Base-by-base conservation (phyloP, 2,888 invertebrate genomes). In the Auanema freiburgensis region DNA sequence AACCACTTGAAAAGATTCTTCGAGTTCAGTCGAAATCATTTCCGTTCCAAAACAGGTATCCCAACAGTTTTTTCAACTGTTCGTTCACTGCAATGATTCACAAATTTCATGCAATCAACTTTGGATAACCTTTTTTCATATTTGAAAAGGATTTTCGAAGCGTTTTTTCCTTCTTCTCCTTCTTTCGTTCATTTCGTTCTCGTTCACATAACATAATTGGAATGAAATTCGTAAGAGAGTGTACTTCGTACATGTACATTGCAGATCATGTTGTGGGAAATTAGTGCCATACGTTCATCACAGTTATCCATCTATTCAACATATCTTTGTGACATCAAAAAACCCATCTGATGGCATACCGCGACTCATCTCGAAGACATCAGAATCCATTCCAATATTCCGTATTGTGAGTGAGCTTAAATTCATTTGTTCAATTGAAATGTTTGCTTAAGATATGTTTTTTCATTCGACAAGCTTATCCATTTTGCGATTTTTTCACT, bases 271-370 rank as follows among this genome's bases (percentile, higher is more conserved):
- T n/a, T 65, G 65, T 40, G 63, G 65, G 0, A 66, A 65, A 59
- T 58, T 72, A 14, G 67, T 69, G 8, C 69, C 69, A 2, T 72
- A 62, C 51, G 62, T 72, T 11, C 66, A 69, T 33, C 43, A 65
- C 8, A 53, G 52, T 2, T 55, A 59, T 21, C 66, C 67, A 2
- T 69, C 69, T 3, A 60, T 72, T 16, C 66, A 67, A 49, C 69
- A 72, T 53, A 51, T 64, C 23, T 72, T 67, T 57, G 55, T 72
- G 10, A 56, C 67, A 3, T 57, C 67, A 23, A 56, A 63, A 42
- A 63, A 63, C 42, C 49, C 58, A 4, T 42, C 54, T 14, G 63
- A 72, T 41, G 54, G 63, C 5, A 59, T 69, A 12, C 59, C 65
- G 4, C 42, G 67, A 44, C 25, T 72, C 1, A 57, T 72, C 10